These are phyloP conservation scores for Grantiella picta DNA, from an alignment of 2,113 vertebrate species.

Conservation along the genomic window DNA sequence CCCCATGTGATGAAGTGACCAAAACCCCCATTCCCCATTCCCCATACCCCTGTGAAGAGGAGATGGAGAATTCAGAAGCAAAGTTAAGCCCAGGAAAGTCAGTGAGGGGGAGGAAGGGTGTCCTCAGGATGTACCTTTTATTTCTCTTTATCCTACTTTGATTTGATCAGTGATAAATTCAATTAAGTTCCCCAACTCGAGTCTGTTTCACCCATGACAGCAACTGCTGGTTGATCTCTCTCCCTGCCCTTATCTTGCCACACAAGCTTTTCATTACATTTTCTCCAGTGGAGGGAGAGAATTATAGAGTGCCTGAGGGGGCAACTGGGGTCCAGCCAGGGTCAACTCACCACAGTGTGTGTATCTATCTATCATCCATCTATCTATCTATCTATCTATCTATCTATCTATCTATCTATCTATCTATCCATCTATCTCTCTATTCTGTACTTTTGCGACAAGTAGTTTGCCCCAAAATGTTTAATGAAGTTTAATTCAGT, in stretches of 20 bases:
- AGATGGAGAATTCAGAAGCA: not conserved
- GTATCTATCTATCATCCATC: too few relatives aligned
- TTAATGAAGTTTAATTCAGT: not conserved
- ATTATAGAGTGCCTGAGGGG: too few relatives aligned
- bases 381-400: too few relatives aligned
- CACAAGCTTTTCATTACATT: not conserved
- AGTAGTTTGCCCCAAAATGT: not conserved
- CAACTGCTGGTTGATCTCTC: not conserved
- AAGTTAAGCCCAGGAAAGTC: not conserved
- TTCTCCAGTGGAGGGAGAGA: not conserved
- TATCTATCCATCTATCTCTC: not conserved
- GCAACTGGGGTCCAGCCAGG: not conserved
- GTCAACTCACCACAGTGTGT: not conserved
- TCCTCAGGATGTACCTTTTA: not conserved
- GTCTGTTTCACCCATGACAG: not conserved
- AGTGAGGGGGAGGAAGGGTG: not conserved
- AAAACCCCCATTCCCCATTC: not conserved
- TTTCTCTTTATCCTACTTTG: not conserved
- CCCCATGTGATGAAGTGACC: too few relatives aligned
- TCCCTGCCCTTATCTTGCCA: not conserved
- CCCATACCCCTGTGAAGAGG: not conserved
- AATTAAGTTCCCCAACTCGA: fast-evolving
- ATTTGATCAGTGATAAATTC: not conserved
- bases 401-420: too few relatives aligned
- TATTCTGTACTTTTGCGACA: not conserved